Conservation (phyloP, 2,888 invertebrate genomes). For the Cinara cedri region DNA sequence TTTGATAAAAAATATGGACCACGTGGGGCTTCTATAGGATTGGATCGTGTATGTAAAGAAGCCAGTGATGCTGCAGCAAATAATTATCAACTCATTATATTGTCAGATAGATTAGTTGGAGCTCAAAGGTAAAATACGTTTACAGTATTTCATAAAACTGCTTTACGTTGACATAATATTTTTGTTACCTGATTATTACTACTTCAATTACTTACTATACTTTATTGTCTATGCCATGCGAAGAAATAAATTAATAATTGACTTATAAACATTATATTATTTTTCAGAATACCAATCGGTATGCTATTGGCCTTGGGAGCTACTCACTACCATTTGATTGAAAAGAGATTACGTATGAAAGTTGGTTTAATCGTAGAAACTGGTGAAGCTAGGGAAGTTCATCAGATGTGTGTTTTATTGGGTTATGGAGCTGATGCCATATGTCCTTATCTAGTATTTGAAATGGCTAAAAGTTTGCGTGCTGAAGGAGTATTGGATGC, state of each 20-base stretch:
- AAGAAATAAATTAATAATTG: too few relatives aligned
- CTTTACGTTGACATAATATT: too few relatives aligned
- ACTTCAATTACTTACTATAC: too few relatives aligned
- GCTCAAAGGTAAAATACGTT: slow-evolving; percentile 64
- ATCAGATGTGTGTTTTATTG: slow-evolving; percentile 93
- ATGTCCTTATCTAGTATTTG: slow-evolving; percentile 95
- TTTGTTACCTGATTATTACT: too few relatives aligned
- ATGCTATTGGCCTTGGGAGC: slow-evolving; percentile 87
- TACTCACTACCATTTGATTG: slow-evolving; percentile 93
- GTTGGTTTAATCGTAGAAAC: slow-evolving; percentile 94
- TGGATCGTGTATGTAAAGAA: slow-evolving; percentile 79
- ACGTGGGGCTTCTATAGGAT: slow-evolving; percentile 77
- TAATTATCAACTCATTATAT: slow-evolving; percentile 83
- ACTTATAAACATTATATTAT: slow-evolving; percentile 35
- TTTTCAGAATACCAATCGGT: slow-evolving; percentile 74
- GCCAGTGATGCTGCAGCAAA: slow-evolving; percentile 79
- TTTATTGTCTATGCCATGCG: too few relatives aligned
- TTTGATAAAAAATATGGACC: slow-evolving; percentile 79
- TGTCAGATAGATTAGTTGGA: slow-evolving; percentile 76
- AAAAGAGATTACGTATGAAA: slow-evolving; percentile 93
- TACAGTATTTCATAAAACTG: too few relatives aligned
- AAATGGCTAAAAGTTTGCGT: slow-evolving; percentile 85
- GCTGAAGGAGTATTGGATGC: slow-evolving; percentile 84
- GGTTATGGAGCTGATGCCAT: slow-evolving; percentile 98
- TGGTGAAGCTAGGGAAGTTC: slow-evolving; percentile 88